Evolutionary conservation across 2,888 invertebrate species (phyloP), one percentile per base, ranked within the genome.

Genomic region (Phortica okadai): DNA sequence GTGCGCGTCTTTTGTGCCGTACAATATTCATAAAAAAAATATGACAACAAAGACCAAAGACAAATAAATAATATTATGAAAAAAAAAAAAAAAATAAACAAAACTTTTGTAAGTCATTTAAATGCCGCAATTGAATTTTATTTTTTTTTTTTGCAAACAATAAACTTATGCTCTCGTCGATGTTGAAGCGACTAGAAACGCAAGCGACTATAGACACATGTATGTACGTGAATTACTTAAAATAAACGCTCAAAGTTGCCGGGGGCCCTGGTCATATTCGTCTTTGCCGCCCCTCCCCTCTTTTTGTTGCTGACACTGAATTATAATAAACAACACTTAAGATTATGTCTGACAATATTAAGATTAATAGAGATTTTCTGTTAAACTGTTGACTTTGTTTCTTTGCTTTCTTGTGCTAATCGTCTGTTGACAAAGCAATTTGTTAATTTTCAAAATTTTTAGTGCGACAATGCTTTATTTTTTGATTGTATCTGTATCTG

Each of bases 51-150:
- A 21, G 21, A 62, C 16, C 1, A 21, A 50, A 50, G 21, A 25
- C 21, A 21, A 70, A 59, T 25, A 78, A n/a, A 42, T 33, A 42
- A 74, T 56, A 56, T 14, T 56, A n/a, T n/a, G n/a, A 56, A 56
- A 42, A 67, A 66, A 77, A 79, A 82, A 80, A 83, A 81, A 78
- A 83, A 81, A 79, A 81, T 62, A 66, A 56, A 11, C 59, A 62
- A 50, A 70, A 21, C 21, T 44, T 70, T 42, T 45, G 45, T 70
- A 70, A 70, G 11, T 70, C 45, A n/a, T 8, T 14, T 8, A 67
- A 33, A 64, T 16, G 33, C 50, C 25, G 10, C 44, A 73, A 4
- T 6, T 14, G 66, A 16, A 66, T 33, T 33, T 21, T n/a, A n/a
- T n/a, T 21, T 21, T 21, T 21, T 67, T 25, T 25, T 50, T 72